phyloP scores from a whole-genome alignment of 92 coral and sea anemone species.

The Phenganax subtilis region DNA sequence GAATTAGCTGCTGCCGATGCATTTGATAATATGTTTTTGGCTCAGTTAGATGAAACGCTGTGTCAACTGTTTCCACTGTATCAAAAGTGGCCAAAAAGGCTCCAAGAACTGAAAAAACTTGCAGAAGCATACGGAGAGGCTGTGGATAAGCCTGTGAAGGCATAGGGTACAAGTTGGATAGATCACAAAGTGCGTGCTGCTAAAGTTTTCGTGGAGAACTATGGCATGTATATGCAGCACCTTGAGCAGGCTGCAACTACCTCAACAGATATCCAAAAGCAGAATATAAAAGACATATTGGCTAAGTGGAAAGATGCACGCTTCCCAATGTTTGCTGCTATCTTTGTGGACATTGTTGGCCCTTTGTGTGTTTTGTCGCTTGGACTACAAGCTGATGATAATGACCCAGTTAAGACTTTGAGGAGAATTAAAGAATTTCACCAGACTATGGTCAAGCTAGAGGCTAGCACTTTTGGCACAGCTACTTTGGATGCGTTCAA shows the following conservation, averaged over 20 bases:
- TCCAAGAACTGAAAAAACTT: conserved; percentile 21
- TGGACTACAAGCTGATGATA: conserved; percentile 31
- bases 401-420: conserved; percentile 25
- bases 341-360: conserved; percentile 33
- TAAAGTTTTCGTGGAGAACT: not conserved
- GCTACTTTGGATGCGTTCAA: conserved; percentile 12
- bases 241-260: conserved; percentile 5
- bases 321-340: conserved; percentile 26
- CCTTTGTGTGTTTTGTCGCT: conserved; percentile 34
- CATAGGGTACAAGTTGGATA: not conserved
- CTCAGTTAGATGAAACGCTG: conserved; percentile 9
- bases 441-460: conserved; percentile 22
- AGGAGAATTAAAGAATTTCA: conserved; percentile 35
- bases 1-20: conserved; percentile 29
- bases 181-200: conserved; percentile 10
- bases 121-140: conserved; percentile 5
- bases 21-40: conserved; percentile 3
- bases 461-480: conserved; percentile 8
- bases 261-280: conserved; percentile 22
- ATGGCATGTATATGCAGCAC: conserved; percentile 11
- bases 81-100: conserved; percentile 29
- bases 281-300: conserved; percentile 21
- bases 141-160: conserved; percentile 5
- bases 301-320: conserved; percentile 33
- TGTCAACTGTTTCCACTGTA: conserved; percentile 7